Evolutionary conservation across 2,888 invertebrate species (phyloP), one percentile per base, ranked within the genome.

Genomic region (Timema podura): DNA sequence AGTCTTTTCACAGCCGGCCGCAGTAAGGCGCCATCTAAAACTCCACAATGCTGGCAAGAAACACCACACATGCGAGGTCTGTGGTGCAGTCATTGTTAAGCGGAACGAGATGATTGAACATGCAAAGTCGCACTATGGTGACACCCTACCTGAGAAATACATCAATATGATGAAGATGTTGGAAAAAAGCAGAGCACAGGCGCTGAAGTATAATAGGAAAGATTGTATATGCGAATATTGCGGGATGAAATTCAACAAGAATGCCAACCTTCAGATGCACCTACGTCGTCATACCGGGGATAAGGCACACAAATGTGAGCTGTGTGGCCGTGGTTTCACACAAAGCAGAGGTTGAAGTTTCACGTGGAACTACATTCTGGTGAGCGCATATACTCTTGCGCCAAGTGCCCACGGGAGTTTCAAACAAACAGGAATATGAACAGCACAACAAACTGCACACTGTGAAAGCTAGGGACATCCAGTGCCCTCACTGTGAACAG

Each of bases 211-310:
- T n/a, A n/a, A n/a, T n/a, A n/a, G n/a, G n/a, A n/a, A n/a, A n/a
- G n/a, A n/a, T n/a, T n/a, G n/a, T 46, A 44, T 67, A 0, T 70
- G 70, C 47, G 70, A 70, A 30, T 49, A 64, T 44, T 70, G 70
- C 45, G 70, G 70, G 11, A 68, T 49, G 11, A 54, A 51, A 8
- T 70, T 70, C 44, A 72, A 73, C 3, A 74, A 70, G 51, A 70
- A 72, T 47, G 67, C 69, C 54, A 70, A 51, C n/a, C 54, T 68
- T 10, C 49, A 64, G 5, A 46, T 48, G 0, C 67, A 65, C 30
- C 16, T 70, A 9, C 45, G 64, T 57, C 49, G 64, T 1, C 70
- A 70, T 47, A 51, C 48, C 5, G 64, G 54, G 1, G 49, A 51
- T 8, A 70, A 68, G 51, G 48, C 68, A 0, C 30, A 54, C 11